A percentile compares a stretch with the other conserved stretches of the same genome.
phyloP scores from a whole-genome alignment of 2,113 vertebrate genomes.

The Microtus ochrogaster region DNA sequence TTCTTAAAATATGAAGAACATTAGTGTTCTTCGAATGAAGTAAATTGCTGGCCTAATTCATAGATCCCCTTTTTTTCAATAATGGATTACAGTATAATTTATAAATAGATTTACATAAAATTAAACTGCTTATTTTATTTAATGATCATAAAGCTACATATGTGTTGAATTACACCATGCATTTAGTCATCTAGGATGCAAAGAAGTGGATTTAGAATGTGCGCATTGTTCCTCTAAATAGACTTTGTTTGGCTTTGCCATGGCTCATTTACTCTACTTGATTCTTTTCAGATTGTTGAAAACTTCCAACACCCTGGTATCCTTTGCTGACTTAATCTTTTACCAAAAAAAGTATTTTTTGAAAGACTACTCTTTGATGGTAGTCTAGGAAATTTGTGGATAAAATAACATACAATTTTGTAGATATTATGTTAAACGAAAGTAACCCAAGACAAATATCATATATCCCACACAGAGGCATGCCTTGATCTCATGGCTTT shows the following conservation, averaged over 20 bases:
- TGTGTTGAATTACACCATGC: neutral
- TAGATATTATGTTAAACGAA: neutral
- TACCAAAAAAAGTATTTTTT: neutral
- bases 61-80: neutral
- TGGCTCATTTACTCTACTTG: neutral
- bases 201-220: neutral
- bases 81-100: neutral
- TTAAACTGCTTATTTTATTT: slow-evolving; percentile 11
- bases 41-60: neutral
- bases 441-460: neutral
- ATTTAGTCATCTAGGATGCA: neutral
- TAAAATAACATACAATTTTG: neutral
- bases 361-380: neutral
- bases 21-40: neutral
- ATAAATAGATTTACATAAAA: slow-evolving; percentile 13
- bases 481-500: neutral
- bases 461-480: neutral
- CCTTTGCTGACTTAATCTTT: neutral
- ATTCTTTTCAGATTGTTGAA: neutral
- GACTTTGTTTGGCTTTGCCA: neutral
- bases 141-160: neutral
- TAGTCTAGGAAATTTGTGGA: neutral
- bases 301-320: neutral
- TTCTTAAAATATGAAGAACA: neutral
- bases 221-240: neutral